These are phyloP conservation scores for Xerus rutilus DNA, from an alignment of 2,797 vertebrate genomes.

Conservation along the genomic window DNA sequence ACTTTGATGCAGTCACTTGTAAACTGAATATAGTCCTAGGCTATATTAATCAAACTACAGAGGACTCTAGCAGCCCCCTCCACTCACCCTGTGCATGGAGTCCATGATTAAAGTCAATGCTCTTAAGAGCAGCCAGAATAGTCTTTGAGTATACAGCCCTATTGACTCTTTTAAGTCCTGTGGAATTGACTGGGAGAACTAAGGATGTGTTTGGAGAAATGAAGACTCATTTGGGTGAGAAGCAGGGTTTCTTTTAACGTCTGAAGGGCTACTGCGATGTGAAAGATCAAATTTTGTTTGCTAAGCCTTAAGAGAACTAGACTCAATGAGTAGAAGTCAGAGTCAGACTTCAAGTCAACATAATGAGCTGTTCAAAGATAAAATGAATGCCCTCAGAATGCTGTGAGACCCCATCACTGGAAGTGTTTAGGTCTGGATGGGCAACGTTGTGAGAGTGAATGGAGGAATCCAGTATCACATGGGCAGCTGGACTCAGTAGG, in stretches of 20 bases:
- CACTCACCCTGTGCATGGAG: background rate
- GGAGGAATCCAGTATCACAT: rapidly evolving
- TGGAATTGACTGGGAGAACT: background rate
- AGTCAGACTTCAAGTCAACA: background rate
- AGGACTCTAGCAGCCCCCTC: background rate
- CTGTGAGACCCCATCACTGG: background rate
- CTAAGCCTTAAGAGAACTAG: background rate
- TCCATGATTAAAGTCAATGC: background rate
- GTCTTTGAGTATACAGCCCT: background rate
- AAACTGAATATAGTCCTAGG: background rate
- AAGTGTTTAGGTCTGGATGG: background rate
- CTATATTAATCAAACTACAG: background rate
- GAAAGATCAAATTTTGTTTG: background rate
- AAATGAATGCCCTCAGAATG: background rate
- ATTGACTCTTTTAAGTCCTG: background rate
- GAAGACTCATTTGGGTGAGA: background rate
- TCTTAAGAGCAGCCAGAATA: background rate
- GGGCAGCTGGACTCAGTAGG: background rate
- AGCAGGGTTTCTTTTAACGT: background rate
- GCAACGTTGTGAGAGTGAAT: rapidly evolving
- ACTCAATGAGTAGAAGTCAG: background rate
- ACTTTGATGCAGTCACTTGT: rapidly evolving
- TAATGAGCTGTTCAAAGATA: background rate
- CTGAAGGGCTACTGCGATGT: background rate
- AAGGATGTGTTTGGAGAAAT: background rate